Conservation (phyloP, 2,888 invertebrate species). For the Dilophus febrilis region DNA sequence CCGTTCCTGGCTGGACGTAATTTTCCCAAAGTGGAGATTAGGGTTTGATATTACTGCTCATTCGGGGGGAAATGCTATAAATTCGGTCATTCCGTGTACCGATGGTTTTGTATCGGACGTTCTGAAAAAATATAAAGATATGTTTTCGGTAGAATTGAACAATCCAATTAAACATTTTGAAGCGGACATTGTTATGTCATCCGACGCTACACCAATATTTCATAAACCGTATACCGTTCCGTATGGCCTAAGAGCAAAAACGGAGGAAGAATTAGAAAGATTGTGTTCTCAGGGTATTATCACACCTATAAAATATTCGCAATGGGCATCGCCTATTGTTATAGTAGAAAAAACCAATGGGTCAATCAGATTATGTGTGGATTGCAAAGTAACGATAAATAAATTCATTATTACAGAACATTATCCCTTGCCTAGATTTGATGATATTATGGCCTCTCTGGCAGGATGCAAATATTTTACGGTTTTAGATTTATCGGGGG, state of each 20-base stretch:
- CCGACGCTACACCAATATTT: conserved; percentile 10
- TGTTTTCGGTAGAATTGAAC: neutral
- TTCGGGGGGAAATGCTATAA: neutral
- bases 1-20: neutral
- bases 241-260: conserved; percentile 11
- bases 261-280: conserved; percentile 12
- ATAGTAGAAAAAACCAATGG: conserved; percentile 16
- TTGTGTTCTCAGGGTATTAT: conserved; percentile 11
- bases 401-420: conserved; percentile 13
- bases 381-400: conserved; percentile 17
- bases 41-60: too few relatives aligned
- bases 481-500: conserved; percentile 12
- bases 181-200: neutral
- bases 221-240: conserved; percentile 14
- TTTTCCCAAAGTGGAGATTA: neutral
- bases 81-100: neutral
- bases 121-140: neutral
- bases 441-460: conserved; percentile 17
- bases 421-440: conserved; percentile 16
- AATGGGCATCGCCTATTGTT: conserved; percentile 18
- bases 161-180: neutral
- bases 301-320: conserved; percentile 11
- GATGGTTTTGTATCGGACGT: neutral
- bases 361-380: conserved; percentile 18
- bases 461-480: conserved; percentile 12